Evolutionary conservation across 2,888 invertebrate genomes (phyloP).

Genomic region (Ormyrus pomaceus): DNA sequence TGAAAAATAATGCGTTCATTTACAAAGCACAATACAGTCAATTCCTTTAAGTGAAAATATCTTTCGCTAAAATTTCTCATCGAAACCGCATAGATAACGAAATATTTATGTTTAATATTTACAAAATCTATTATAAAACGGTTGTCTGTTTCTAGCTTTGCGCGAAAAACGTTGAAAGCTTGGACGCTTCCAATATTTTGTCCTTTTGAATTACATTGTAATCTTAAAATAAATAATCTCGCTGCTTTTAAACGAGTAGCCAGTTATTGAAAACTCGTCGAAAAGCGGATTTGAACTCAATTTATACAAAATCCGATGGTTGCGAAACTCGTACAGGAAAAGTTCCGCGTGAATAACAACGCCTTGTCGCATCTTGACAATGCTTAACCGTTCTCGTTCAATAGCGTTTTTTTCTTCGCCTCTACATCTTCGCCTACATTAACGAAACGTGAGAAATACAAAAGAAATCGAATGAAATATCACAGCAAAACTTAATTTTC

Average conservation of each 20-base stretch:
- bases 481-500: conserved; percentile 43
- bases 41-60: conserved; percentile 42
- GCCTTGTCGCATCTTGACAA: conserved; percentile 60
- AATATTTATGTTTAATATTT: conserved; percentile 57
- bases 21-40: conserved; percentile 66
- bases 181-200: conserved; percentile 15
- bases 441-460: conserved; percentile 4
- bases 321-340: conserved; percentile 25
- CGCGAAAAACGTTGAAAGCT: conserved; percentile 35
- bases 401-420: conserved; percentile 13
- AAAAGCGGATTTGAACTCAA: conserved; percentile 46
- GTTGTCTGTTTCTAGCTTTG: conserved; percentile 19
- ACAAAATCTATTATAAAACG: conserved; percentile 55
- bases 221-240: conserved; percentile 41
- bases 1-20: conserved; percentile 66
- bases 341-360: conserved; percentile 38
- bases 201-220: conserved; percentile 28
- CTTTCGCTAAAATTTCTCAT: conserved; percentile 41
- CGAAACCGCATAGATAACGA: conserved; percentile 55
- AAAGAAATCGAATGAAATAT: conserved; percentile 50
- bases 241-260: conserved; percentile 30
- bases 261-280: conserved; percentile 21
- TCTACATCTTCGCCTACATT: conserved; percentile 35
- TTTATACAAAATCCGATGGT: conserved; percentile 49
- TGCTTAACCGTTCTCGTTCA: conserved; percentile 39